These are phyloP conservation scores for Hyles lineata DNA, from an alignment of 2,888 invertebrate genomes.

Conservation along the genomic window DNA sequence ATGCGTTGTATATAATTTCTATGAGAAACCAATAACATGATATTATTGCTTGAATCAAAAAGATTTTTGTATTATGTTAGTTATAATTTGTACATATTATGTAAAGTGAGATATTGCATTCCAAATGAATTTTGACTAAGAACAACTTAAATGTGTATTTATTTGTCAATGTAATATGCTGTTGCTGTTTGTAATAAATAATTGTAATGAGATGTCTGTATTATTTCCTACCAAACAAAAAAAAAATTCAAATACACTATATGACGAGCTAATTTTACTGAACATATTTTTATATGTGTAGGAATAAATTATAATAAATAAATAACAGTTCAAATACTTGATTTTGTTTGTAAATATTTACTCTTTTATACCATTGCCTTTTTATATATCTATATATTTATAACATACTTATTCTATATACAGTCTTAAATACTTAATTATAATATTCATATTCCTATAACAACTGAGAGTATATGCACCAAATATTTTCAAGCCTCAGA, in stretches of 20 bases:
- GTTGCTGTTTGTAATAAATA: constrained; percentile 22
- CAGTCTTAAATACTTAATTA: constrained; percentile 34
- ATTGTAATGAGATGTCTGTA: neutral
- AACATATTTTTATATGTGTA: too few species aligned
- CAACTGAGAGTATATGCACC: neutral
- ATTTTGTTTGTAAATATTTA: constrained; percentile 11
- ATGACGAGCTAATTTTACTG: too few species aligned
- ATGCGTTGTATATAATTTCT: neutral
- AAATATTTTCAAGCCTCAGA: neutral
- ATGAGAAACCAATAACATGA: neutral
- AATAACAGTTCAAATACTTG: neutral
- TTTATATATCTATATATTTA: constrained; percentile 27
- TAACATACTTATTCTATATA: constrained; percentile 30
- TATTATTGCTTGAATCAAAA: neutral
- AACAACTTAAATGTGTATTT: constrained; percentile 34
- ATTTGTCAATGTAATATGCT: constrained; percentile 26
- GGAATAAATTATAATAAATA: neutral
- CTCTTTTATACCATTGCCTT: neutral
- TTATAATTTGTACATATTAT: constrained; percentile 22
- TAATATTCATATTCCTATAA: neutral
- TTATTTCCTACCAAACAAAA: neutral
- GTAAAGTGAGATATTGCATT: constrained; percentile 12
- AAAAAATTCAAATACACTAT: too few species aligned
- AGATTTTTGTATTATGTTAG: neutral
- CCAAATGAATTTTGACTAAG: constrained; percentile 27